Conservation (phyloP, 1,140 invertebrate species). For the Calliphora vicina region DNA sequence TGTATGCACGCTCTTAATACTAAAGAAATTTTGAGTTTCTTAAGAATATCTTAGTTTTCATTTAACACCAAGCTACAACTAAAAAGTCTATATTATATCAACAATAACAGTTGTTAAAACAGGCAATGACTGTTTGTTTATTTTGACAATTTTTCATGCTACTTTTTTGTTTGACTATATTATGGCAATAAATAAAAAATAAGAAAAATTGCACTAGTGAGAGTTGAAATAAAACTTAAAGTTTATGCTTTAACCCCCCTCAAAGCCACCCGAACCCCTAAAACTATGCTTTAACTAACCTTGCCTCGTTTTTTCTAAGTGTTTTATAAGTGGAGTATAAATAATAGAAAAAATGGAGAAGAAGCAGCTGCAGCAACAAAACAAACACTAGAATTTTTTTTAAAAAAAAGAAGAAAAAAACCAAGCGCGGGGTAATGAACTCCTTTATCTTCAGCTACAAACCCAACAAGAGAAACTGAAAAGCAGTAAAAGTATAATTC, state of each 20-base stretch:
- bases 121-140: not conserved
- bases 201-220: not conserved
- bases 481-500: not conserved
- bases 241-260: not conserved
- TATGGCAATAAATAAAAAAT: not conserved
- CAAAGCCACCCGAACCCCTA: not conserved
- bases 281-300: not conserved
- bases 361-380: not conserved
- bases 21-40: too few species aligned
- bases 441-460: not conserved
- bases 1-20: too few species aligned
- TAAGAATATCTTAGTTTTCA: too few species aligned
- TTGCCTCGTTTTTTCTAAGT: not conserved
- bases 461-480: not conserved
- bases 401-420: not conserved
- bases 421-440: not conserved
- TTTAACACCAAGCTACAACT: too few species aligned
- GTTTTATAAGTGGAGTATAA: slow-evolving; percentile 1
- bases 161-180: not conserved
- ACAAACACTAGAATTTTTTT: too few species aligned
- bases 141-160: not conserved
- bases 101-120: not conserved
- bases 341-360: not conserved
- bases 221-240: not conserved
- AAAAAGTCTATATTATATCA: too few species aligned